Conservation (phyloP, 2,113 vertebrate species). For the Pollimyrus isidori region DNA sequence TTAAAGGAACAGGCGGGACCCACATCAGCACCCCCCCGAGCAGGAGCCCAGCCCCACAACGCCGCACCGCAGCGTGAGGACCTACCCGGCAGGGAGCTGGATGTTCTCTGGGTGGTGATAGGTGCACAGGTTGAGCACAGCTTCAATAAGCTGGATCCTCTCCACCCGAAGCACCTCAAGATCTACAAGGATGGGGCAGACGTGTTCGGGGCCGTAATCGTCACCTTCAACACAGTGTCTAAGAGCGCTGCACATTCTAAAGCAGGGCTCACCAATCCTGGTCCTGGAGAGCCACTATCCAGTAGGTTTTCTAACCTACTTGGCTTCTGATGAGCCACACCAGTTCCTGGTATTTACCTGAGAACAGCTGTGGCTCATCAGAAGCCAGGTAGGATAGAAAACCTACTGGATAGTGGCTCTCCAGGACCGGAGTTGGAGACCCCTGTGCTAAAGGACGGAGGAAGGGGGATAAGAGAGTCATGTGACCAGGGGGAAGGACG, state of each 20-base stretch:
- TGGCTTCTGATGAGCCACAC: too few species aligned
- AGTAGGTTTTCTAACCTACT: too few species aligned
- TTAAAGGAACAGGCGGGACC: conserved; percentile 43
- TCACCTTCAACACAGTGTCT: neutral
- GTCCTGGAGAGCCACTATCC: too few species aligned
- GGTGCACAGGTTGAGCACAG: conserved; percentile 91
- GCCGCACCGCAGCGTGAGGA: neutral
- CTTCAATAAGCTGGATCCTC: conserved; percentile 89
- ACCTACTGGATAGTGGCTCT: too few species aligned
- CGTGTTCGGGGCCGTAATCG: neutral
- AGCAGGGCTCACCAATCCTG: too few species aligned
- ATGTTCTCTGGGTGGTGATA: conserved; percentile 98
- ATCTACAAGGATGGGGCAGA: conserved; percentile 57
- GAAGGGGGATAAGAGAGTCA: neutral
- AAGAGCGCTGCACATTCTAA: neutral
- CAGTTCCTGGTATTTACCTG: too few species aligned
- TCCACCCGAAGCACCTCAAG: conserved; percentile 90
- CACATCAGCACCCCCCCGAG: conserved; percentile 18
- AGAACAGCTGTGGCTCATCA: too few species aligned
- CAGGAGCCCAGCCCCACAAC: neutral
- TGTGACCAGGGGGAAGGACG: neutral
- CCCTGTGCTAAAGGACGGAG: neutral
- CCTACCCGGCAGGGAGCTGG: conserved; percentile 87
- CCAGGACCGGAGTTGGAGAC: too few species aligned
- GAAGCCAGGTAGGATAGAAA: too few species aligned